Conservation (phyloP, 1,140 invertebrate genomes). For the Eufriesea mexicana region DNA sequence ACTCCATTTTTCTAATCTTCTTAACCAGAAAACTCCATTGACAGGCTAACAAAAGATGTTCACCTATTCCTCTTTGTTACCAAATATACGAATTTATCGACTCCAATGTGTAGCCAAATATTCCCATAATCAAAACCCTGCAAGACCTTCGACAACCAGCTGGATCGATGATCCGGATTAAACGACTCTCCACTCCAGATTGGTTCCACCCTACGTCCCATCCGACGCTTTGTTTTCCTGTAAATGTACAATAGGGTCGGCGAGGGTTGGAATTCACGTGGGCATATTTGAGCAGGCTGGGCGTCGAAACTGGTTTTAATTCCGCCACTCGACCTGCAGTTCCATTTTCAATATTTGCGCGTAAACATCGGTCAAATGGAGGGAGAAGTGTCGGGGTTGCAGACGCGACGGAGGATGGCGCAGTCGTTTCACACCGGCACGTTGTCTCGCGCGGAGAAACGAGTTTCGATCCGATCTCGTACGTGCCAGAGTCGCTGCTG, state of each 20-base stretch:
- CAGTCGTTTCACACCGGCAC: neutral
- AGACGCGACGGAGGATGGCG: neutral
- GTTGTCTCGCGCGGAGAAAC: conserved; percentile 14
- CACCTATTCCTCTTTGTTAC: no score
- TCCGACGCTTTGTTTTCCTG: conserved; percentile 1
- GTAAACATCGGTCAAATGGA: conserved; percentile 28
- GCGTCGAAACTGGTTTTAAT: conserved; percentile 39
- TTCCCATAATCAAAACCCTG: no score
- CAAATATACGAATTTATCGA: no score
- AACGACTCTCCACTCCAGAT: neutral
- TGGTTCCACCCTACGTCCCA: neutral
- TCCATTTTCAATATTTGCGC: conserved; percentile 47
- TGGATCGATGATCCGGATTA: neutral
- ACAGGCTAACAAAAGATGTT: no score
- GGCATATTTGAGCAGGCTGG: neutral
- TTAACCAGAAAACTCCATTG: no score
- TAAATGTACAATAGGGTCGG: neutral
- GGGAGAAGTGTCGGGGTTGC: neutral
- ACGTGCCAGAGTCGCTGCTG: conserved; percentile 15
- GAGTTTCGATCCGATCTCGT: conserved; percentile 36
- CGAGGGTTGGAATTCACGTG: no score
- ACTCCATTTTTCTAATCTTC: no score
- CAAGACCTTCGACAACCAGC: neutral
- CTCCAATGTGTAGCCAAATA: no score
- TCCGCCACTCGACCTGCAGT: conserved; percentile 18